Percentiles rank a stretch among this genome's conserved stretches.
phyloP scores from a whole-genome alignment of 1,140 invertebrate species.

The Drosophila trapezifrons region DNA sequence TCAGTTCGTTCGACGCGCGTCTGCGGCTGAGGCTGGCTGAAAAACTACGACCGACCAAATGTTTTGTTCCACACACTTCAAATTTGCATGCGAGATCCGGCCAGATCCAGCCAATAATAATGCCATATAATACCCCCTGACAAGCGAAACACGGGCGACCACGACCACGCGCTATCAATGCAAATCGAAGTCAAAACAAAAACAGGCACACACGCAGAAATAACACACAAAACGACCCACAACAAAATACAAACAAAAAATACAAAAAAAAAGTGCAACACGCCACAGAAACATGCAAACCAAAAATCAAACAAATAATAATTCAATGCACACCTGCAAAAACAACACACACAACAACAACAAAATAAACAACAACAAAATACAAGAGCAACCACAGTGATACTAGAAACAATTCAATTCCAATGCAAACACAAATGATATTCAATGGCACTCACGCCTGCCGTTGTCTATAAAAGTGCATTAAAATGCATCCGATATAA shows the following conservation, averaged over 20 bases:
- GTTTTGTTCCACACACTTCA: constrained; percentile 50
- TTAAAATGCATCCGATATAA: constrained; percentile 42
- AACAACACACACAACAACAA: constrained; percentile 34
- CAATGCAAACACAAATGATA: constrained; percentile 47
- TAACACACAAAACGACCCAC: constrained; percentile 23
- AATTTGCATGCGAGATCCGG: constrained; percentile 64
- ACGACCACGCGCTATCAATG: constrained; percentile 57
- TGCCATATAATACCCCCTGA: constrained; percentile 38
- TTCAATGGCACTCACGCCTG: constrained; percentile 2
- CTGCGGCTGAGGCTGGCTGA: constrained; percentile 62
- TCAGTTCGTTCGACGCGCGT: constrained; percentile 80
- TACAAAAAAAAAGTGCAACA: constrained; percentile 52
- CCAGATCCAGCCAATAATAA: constrained; percentile 44
- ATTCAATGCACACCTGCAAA: constrained; percentile 44
- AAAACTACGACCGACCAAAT: constrained; percentile 56
- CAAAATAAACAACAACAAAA: constrained; percentile 31
- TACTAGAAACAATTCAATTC: constrained; percentile 30
- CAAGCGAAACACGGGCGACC: constrained; percentile 33
- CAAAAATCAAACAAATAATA: constrained; percentile 63
- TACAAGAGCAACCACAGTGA: constrained; percentile 31
- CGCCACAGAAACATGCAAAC: constrained; percentile 51
- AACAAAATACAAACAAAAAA: constrained; percentile 19
- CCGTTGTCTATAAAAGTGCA: constrained; percentile 33
- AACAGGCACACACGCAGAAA: constrained; percentile 36
- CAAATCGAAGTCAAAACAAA: constrained; percentile 50